Evolutionary conservation across 2,888 invertebrate species (phyloP).

Genomic region (Branchipolynoe longqiensis): DNA sequence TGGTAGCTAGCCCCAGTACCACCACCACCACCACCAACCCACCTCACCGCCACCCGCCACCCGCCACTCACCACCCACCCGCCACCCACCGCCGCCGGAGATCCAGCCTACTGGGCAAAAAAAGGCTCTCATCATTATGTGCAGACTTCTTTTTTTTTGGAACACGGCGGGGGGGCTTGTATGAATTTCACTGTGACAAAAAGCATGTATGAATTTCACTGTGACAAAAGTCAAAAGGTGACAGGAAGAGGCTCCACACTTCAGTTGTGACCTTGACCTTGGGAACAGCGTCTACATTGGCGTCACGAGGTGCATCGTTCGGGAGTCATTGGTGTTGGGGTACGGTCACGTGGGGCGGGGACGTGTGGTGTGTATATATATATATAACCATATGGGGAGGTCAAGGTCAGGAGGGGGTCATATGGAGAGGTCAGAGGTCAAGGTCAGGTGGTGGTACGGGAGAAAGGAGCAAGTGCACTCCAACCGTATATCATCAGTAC

Average conservation of each 20-base stretch:
- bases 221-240: too few relatives aligned
- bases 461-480: conserved; percentile 57
- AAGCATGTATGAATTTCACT: too few relatives aligned
- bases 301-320: too few relatives aligned
- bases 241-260: too few relatives aligned
- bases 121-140: too few relatives aligned
- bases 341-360: conserved; percentile 8
- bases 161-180: too few relatives aligned
- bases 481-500: conserved; percentile 56
- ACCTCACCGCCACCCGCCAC: not conserved
- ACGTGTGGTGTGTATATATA: not conserved
- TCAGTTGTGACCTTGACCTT: too few relatives aligned
- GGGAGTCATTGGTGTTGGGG: too few relatives aligned
- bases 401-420: conserved; percentile 53
- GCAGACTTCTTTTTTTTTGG: too few relatives aligned
- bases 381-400: conserved; percentile 25
- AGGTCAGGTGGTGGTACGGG: conserved; percentile 58
- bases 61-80: conserved; percentile 13
- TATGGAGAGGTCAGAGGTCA: conserved; percentile 46
- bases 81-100: conserved; percentile 1
- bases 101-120: not conserved
- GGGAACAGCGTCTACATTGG: too few relatives aligned
- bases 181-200: too few relatives aligned
- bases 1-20: conserved; percentile 47
- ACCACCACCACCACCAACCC: conserved; percentile 37